These are phyloP conservation scores for Anas platyrhynchos DNA, from an alignment of 2,113 vertebrate species.

Conservation along the genomic window DNA sequence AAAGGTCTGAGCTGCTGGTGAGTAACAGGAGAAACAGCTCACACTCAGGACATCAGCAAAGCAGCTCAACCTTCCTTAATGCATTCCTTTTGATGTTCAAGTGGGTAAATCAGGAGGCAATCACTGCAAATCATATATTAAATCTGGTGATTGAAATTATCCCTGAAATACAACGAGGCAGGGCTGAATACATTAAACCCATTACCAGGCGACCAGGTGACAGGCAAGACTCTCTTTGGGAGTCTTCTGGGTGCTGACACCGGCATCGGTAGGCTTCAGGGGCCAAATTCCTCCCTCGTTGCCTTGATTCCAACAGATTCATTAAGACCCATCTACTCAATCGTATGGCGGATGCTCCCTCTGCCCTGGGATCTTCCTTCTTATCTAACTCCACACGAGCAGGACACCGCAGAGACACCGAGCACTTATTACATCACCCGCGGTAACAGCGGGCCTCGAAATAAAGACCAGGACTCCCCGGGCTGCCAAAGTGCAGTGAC, in stretches of 20 bases:
- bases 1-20: conserved; percentile 37
- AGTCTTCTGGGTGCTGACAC: not conserved
- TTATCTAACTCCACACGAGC: not conserved
- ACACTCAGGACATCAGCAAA: not conserved
- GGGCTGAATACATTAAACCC: not conserved
- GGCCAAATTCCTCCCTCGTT: not conserved
- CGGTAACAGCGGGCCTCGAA: not conserved
- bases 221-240: not conserved
- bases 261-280: not conserved
- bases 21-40: not conserved
- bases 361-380: not conserved
- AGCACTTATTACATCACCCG: conserved; percentile 34
- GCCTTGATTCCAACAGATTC: not conserved
- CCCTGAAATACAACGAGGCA: not conserved
- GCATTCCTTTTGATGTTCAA: not conserved
- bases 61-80: not conserved
- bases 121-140: not conserved
- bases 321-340: not conserved
- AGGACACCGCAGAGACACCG: conserved; percentile 7
- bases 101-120: not conserved
- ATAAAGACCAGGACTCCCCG: not conserved
- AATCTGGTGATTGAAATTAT: not conserved
- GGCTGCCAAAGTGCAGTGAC: not conserved
- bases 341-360: not conserved
- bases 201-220: not conserved